These are phyloP conservation scores for Leptopterna dolabrata DNA, from an alignment of 2,888 invertebrate genomes.

Conservation along the genomic window DNA sequence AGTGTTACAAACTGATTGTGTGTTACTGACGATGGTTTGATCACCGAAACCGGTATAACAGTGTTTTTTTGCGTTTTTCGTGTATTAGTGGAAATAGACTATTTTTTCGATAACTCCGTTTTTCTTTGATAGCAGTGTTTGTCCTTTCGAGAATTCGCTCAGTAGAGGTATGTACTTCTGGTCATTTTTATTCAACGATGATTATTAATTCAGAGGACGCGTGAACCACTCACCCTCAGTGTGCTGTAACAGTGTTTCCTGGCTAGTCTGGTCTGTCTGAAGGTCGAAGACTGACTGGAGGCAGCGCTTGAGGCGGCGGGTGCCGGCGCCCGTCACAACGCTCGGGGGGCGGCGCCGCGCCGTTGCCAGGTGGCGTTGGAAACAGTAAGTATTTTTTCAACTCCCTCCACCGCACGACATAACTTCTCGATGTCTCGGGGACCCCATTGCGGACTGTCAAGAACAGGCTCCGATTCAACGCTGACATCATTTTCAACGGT, in stretches of 20 bases:
- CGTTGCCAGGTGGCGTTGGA: background rate
- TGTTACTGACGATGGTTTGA: too few species aligned
- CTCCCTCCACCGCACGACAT: background rate
- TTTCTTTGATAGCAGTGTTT: too few species aligned
- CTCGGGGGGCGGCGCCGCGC: background rate
- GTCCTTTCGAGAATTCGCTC: too few species aligned
- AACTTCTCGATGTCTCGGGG: background rate
- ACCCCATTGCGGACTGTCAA: background rate
- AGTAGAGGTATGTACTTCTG: too few species aligned
- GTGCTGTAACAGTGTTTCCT: background rate
- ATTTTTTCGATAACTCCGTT: too few species aligned
- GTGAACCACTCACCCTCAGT: background rate
- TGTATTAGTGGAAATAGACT: too few species aligned
- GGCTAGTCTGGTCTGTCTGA: background rate
- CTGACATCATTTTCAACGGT: background rate
- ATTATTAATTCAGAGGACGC: background rate
- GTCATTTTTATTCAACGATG: too few species aligned
- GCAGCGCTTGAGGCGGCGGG: background rate
- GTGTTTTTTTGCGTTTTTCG: too few species aligned
- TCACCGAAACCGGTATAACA: too few species aligned
- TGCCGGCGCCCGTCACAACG: background rate
- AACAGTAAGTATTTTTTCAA: background rate
- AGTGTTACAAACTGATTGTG: too few species aligned
- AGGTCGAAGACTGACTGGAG: background rate
- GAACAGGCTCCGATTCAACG: background rate